A percentile compares a stretch with the other conserved stretches of the same genome.
Evolutionary conservation across 2,113 vertebrate genomes (phyloP).

Genomic region (Sterrhoptilus dennistouni): DNA sequence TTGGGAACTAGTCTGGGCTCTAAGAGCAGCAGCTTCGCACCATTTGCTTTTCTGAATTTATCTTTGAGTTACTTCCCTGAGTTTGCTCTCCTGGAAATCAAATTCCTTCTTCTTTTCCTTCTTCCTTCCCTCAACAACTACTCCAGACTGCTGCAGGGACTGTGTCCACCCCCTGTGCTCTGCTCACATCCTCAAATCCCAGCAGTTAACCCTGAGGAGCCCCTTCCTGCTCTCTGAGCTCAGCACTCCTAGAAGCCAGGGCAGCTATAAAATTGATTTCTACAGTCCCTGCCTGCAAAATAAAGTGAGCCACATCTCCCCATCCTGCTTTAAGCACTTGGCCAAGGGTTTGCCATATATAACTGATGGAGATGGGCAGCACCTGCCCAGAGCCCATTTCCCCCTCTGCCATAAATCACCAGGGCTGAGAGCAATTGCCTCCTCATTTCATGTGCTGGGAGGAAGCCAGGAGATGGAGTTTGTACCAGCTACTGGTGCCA

Average conservation of each 20-base stretch:
- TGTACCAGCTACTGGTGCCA: neutral
- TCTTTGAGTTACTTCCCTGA: neutral
- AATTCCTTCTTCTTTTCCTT: neutral
- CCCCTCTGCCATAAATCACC: neutral
- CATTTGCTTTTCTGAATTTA: neutral
- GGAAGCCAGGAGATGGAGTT: neutral
- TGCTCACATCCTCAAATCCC: neutral
- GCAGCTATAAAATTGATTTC: neutral
- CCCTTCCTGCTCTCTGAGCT: neutral
- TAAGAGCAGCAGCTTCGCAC: neutral
- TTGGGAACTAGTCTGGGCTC: neutral
- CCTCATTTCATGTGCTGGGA: neutral
- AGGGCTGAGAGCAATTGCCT: neutral
- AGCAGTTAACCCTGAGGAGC: neutral
- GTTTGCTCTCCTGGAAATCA: neutral
- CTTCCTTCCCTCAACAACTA: neutral
- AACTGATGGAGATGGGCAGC: neutral
- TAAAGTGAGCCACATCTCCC: accelerated
- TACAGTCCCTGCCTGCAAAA: neutral
- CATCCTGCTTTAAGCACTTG: neutral
- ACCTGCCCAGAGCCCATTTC: neutral
- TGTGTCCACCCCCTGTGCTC: neutral
- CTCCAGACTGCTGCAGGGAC: neutral
- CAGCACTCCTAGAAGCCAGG: neutral
- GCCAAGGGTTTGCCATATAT: neutral